phyloP scores from a whole-genome alignment of 2,113 vertebrate species.

The Phalacrocorax pelagicus region DNA sequence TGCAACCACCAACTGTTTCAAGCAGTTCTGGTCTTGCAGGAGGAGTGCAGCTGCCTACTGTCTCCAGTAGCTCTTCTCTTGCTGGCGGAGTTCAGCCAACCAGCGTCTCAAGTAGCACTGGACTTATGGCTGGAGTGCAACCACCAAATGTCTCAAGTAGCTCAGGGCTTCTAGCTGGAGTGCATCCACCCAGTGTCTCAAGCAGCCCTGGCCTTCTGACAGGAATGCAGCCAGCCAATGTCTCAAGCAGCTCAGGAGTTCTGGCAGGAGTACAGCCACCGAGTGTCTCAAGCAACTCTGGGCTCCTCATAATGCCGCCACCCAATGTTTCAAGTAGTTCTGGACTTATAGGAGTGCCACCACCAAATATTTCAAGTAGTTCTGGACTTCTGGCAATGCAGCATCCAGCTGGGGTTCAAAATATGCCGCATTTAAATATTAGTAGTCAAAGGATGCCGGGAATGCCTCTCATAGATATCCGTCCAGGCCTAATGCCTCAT shows the following conservation, averaged over 20 bases:
- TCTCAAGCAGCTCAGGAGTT: constrained; percentile 73
- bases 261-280: constrained; percentile 72
- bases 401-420: constrained; percentile 84
- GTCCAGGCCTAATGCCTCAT: constrained; percentile 85
- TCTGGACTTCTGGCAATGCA: constrained; percentile 91
- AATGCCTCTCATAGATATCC: constrained; percentile 89
- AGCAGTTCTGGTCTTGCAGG: constrained; percentile 73
- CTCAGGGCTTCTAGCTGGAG: constrained; percentile 72
- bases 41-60: constrained; percentile 73
- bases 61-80: constrained; percentile 73
- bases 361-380: constrained; percentile 77
- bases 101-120: constrained; percentile 65
- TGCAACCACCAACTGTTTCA: constrained; percentile 70
- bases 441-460: constrained; percentile 86
- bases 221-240: constrained; percentile 85
- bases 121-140: constrained; percentile 85
- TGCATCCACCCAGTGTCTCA: constrained; percentile 72
- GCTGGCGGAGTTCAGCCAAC: constrained; percentile 70
- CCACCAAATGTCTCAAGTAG: constrained; percentile 75
- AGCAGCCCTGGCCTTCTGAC: constrained; percentile 83
- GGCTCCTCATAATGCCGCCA: constrained; percentile 73
- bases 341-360: constrained; percentile 84
- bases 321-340: constrained; percentile 76
- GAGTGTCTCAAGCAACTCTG: constrained; percentile 70
- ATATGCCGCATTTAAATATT: constrained; percentile 84